phyloP scores from a whole-genome alignment of 2,113 vertebrate species.

The Ctenodactylus gundi region DNA sequence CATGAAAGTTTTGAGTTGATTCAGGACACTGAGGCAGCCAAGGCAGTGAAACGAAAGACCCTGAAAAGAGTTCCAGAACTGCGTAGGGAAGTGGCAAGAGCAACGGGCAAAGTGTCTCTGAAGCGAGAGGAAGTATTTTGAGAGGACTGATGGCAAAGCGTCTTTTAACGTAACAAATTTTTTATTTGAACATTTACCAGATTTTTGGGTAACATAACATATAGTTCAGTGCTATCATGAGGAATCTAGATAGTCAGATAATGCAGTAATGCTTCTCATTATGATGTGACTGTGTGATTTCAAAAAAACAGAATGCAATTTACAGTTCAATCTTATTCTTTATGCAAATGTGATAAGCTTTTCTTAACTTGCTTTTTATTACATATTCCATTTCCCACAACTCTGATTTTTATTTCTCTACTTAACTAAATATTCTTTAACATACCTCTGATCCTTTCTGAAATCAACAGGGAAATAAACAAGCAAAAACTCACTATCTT shows the following conservation, averaged over 20 bases:
- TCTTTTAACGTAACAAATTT: too few relatives aligned
- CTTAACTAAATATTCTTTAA: neutral
- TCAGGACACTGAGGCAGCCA: too few relatives aligned
- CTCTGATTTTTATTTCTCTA: neutral
- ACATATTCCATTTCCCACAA: neutral
- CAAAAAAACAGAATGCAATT: neutral
- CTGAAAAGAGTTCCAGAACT: too few relatives aligned
- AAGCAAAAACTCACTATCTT: neutral
- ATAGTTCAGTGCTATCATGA: neutral
- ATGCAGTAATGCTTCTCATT: neutral
- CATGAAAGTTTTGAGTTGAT: too few relatives aligned
- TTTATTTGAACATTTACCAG: too few relatives aligned
- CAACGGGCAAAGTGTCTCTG: too few relatives aligned
- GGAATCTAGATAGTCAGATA: neutral
- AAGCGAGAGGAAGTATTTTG: too few relatives aligned
- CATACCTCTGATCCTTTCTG: neutral
- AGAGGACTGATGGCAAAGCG: too few relatives aligned
- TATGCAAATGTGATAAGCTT: neutral
- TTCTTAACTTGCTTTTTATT: neutral
- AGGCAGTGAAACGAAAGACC: too few relatives aligned
- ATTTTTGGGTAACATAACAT: too few relatives aligned
- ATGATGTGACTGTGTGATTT: neutral
- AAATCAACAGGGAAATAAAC: neutral
- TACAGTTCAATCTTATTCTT: neutral
- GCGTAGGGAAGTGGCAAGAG: too few relatives aligned